Base-by-base conservation (phyloP, 2,113 vertebrate genomes). In the Halichoerus grypus region DNA sequence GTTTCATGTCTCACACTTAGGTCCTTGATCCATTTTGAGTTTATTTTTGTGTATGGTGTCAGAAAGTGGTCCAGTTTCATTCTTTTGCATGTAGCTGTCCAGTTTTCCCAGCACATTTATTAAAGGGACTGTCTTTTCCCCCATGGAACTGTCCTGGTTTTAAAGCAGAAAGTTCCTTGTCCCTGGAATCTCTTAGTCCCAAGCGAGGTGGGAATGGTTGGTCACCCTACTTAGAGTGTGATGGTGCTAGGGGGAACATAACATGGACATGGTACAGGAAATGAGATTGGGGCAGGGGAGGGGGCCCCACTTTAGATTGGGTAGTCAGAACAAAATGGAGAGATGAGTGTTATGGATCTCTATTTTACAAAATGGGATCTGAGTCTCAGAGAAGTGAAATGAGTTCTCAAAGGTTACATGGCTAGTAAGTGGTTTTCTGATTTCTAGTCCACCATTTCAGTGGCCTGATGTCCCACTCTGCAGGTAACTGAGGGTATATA, bases 221-320 rank as follows among this genome's bases (percentile, higher is more conserved):
- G 12, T 49, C 67, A 39, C 16, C 28, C 31, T 28, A 7, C 76
- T 46, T 53, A 3, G n/a, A 67, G 71, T 67, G 31, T 57, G 15
- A 7, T 3, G 13, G 16, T 13, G 21, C 22, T n/a, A 1, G 3
- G 9, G 22, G 36, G 33, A 91, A 5, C 10, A 2, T 3, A 36
- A 14, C 51, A 7, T 33, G 36, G 82, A 42, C 26, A 26, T 1
- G 46, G 67, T 4, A 22, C 3, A 67, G 71, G 22, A 42, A 24
- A 63, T 16, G n/a, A 71, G 31, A 6, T 8, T 49, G 21, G 4
- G 55, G 21, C 9, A 0, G 14, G 19, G 46, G 10, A 4, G 28
- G 61, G 83, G 49, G 12, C 19, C 31, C 31, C 39, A 11, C 36
- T 36, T 82, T 3, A 39, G 74, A 42, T 0, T 21, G 33, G 46